Percentiles rank a stretch among this genome's conserved stretches.
Conservation (phyloP, 2,888 invertebrate species). For the Rutpela maculata region DNA sequence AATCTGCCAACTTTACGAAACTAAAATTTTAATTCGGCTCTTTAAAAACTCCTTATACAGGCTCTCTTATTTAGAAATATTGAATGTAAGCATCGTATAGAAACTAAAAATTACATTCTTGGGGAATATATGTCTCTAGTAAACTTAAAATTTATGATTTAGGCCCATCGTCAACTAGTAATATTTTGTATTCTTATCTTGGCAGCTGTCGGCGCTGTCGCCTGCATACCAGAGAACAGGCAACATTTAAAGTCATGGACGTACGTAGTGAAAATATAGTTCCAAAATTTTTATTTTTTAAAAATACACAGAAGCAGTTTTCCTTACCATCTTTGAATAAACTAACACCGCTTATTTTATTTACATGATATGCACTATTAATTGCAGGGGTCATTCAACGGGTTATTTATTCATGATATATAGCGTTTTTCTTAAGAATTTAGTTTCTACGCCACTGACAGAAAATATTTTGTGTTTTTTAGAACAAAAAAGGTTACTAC, state of each 20-base stretch:
- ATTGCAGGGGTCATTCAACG: background rate
- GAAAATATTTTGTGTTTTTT: slow-evolving; percentile 62
- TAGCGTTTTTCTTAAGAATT: background rate
- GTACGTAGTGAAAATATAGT: slow-evolving; percentile 36
- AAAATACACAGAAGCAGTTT: background rate
- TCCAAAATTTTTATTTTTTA: background rate
- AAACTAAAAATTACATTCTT: background rate
- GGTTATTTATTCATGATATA: background rate
- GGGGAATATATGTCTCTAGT: background rate
- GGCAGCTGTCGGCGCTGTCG: slow-evolving; percentile 46
- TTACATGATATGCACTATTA: background rate
- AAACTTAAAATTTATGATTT: background rate
- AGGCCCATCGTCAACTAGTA: slow-evolving; percentile 41
- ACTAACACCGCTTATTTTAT: background rate
- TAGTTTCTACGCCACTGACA: slow-evolving; percentile 56
- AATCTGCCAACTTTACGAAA: slow-evolving; percentile 68
- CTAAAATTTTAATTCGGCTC: slow-evolving; percentile 42
- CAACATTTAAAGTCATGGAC: slow-evolving; percentile 59
- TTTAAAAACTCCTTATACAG: slow-evolving; percentile 29
- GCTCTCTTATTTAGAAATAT: background rate
- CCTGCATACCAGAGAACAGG: slow-evolving; percentile 52
- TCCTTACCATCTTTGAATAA: background rate
- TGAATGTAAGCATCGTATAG: background rate
- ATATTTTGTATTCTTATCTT: slow-evolving; percentile 48
- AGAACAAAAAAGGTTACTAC: slow-evolving; percentile 57